phyloP scores from a whole-genome alignment of 2,113 vertebrate genomes.

The Corydoras sp. region DNA sequence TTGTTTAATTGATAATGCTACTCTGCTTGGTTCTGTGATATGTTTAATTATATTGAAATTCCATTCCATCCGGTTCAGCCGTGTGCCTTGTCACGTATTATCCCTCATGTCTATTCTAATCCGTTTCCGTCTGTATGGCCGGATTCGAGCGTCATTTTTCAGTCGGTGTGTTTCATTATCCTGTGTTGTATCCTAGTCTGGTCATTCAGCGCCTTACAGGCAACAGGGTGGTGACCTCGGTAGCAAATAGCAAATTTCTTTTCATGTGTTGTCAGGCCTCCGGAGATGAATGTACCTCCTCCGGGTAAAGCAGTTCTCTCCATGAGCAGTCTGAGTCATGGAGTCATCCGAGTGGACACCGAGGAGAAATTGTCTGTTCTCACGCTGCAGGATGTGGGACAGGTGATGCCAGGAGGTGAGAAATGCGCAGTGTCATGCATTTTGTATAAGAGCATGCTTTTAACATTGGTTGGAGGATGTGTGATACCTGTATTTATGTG shows the following conservation, averaged over 20 bases:
- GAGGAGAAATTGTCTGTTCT: slow-evolving; percentile 94
- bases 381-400: slow-evolving; percentile 91
- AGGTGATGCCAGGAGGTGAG: slow-evolving; percentile 91
- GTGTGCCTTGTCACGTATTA: no score
- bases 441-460: not conserved
- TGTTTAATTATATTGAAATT: no score
- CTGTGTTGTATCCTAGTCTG: no score
- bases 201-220: no score
- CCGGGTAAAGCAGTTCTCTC: slow-evolving; percentile 89
- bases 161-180: no score
- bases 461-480: not conserved
- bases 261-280: slow-evolving; percentile 68
- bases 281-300: slow-evolving; percentile 81
- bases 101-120: no score
- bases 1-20: no score
- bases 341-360: slow-evolving; percentile 87
- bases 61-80: no score
- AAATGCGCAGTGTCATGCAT: not conserved
- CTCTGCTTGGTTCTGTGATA: no score
- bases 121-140: no score
- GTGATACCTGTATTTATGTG: no score
- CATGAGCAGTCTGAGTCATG: slow-evolving; percentile 85
- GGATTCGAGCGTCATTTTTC: no score
- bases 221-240: not conserved
- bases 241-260: slow-evolving; percentile 6